phyloP scores from a whole-genome alignment of 2,888 invertebrate genomes.

The Taenaris catops region DNA sequence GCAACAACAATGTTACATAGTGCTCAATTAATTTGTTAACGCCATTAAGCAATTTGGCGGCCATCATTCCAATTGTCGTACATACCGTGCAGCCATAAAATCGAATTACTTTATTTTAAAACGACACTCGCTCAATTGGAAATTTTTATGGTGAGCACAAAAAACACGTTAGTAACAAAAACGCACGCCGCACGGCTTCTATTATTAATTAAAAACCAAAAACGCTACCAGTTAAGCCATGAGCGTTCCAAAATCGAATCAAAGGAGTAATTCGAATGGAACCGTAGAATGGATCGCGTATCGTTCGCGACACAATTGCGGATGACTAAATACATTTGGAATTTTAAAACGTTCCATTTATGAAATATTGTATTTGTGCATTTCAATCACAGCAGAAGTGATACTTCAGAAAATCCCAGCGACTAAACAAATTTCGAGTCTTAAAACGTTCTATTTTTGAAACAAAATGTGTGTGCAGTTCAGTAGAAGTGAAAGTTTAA shows the following conservation, averaged over 20 bases:
- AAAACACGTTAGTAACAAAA: conserved; percentile 41
- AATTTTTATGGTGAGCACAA: too few relatives aligned
- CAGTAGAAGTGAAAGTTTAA: too few relatives aligned
- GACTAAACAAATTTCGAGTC: too few relatives aligned
- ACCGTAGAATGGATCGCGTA: conserved; percentile 30
- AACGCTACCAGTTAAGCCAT: conserved; percentile 51
- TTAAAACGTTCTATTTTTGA: too few relatives aligned
- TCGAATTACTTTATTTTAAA: conserved; percentile 37
- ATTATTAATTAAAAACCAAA: conserved; percentile 70
- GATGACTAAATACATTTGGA: neutral
- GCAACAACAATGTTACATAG: conserved; percentile 19
- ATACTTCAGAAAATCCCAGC: too few relatives aligned
- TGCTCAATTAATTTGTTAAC: conserved; percentile 24
- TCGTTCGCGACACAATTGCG: conserved; percentile 16
- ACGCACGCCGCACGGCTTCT: conserved; percentile 34
- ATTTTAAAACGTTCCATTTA: neutral
- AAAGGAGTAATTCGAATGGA: conserved; percentile 65
- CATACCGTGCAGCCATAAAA: conserved; percentile 28
- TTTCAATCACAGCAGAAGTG: too few relatives aligned
- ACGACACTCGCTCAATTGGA: conserved; percentile 29
- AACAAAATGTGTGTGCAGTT: neutral
- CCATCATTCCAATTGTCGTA: conserved; percentile 24
- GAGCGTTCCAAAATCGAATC: conserved; percentile 56
- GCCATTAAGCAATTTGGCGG: conserved; percentile 26
- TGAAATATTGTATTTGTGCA: neutral